Base-by-base conservation (phyloP, 2,888 invertebrate species). In the Azorinus chamasolen region DNA sequence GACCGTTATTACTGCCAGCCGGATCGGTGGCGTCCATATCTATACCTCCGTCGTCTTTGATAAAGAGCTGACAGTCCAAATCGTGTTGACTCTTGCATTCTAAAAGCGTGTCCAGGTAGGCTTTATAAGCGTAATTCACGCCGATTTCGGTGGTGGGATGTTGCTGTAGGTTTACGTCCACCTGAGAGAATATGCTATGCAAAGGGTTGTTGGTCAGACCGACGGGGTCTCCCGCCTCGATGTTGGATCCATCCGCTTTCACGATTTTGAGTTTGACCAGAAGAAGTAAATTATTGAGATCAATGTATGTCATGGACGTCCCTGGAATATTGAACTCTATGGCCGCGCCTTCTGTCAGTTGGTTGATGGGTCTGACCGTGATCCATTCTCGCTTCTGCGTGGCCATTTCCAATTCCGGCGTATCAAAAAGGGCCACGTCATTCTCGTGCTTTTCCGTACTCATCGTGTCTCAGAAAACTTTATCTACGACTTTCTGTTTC, bases 111-210 rank as follows among this genome's bases (percentile, higher is more conserved):
- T 70, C 63, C 37, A 70, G 16, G 25, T 62, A 62, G 18, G 54
- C 70, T 63, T 70, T 70, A 22, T 62, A 70, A 1, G 62, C 39
- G 48, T 70, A 62, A 37, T 54, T 70, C 0, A 54, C 8, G 20
- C 69, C 69, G 12, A 70, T 22, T 71, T 71, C 62, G 43, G 37
- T 62, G 39, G 48, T 62, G 6, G 62, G 70, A 18, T 27, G 45
- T 39, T 70, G 62, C 27, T 70, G 61, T 6, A 70, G 8, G 39
- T 70, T 70, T 32, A 70, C 24, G 22, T 66, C 66, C n/a, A 58
- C 66, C 48, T 71, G 71, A 14, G 55, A 63, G 43, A 73, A 66
- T 14, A 64, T 59, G 24, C 53, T 65, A 39, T 72, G 72, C 37
- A 72, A 27, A 22, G 65, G 39, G n/a, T 62, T 41, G 27, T 75